These are phyloP conservation scores for Buceros bicornis DNA, from an alignment of 2,797 vertebrate species.

Conservation along the genomic window DNA sequence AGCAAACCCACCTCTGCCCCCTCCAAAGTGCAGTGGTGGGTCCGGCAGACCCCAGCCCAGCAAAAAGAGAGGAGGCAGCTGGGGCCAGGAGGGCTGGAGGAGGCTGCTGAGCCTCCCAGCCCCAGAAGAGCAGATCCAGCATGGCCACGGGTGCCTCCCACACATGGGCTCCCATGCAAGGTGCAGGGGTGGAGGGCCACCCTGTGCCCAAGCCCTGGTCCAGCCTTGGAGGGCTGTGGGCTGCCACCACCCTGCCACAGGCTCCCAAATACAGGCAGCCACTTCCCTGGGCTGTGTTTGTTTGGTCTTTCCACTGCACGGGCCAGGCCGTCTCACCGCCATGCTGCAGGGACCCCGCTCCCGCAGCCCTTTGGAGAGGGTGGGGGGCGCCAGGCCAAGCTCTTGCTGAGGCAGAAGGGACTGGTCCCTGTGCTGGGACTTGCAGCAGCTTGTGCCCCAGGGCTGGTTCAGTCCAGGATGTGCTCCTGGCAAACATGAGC, in stretches of 20 bases:
- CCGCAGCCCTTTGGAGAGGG: fast-evolving
- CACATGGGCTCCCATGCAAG: fast-evolving
- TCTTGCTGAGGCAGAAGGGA: neutral
- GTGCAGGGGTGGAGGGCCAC: fast-evolving
- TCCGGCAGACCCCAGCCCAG: fast-evolving
- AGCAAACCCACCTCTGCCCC: no score
- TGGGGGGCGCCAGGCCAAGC: neutral
- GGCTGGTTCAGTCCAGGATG: neutral
- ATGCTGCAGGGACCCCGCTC: no score
- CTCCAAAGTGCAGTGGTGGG: fast-evolving
- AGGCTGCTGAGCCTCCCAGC: neutral
- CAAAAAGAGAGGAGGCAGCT: no score
- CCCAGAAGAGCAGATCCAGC: neutral
- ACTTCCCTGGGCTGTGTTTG: fast-evolving
- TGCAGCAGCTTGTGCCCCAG: neutral
- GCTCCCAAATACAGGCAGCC: neutral
- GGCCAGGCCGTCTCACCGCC: no score
- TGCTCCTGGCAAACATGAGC: fast-evolving
- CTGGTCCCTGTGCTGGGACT: neutral
- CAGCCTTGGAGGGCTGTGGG: fast-evolving
- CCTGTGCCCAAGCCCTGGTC: neutral
- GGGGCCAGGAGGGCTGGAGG: neutral
- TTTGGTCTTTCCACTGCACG: fast-evolving
- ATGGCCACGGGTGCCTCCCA: neutral
- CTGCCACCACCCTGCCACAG: neutral